phyloP scores from a whole-genome alignment of 2,797 vertebrate species.

The Anabacerthia variegaticeps region DNA sequence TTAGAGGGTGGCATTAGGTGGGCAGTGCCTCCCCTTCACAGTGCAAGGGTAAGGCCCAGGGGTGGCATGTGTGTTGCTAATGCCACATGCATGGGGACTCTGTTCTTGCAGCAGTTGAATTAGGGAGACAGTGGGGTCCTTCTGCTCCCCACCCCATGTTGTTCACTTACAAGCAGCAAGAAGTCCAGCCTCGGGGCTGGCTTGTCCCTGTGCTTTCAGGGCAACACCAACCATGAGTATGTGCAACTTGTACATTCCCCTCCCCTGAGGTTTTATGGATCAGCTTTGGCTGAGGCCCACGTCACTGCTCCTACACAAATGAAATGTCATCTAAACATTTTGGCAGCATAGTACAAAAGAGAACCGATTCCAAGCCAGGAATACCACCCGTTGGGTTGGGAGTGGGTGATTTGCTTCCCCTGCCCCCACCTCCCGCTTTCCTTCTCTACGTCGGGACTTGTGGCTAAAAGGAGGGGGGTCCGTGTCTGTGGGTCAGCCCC shows the following conservation, averaged over 20 bases:
- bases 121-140: neutral
- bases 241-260: neutral
- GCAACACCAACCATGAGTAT: neutral
- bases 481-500: neutral
- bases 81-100: neutral
- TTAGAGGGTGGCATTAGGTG: neutral
- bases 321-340: conserved; percentile 51
- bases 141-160: neutral
- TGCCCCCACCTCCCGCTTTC: neutral
- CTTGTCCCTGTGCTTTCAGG: accelerated
- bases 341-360: neutral
- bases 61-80: accelerated
- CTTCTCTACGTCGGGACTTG: neutral
- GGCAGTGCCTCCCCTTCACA: neutral
- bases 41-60: neutral
- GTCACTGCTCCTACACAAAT: conserved; percentile 39
- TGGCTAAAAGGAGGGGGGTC: neutral
- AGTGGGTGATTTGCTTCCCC: neutral
- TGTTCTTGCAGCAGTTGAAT: neutral
- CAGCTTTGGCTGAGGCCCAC: neutral
- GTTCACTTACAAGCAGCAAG: neutral
- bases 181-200: neutral
- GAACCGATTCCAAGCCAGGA: conserved; percentile 9
- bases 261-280: neutral
- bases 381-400: conserved; percentile 23